phyloP scores from a whole-genome alignment of 2,113 vertebrate species.

The Varanus salvator region DNA sequence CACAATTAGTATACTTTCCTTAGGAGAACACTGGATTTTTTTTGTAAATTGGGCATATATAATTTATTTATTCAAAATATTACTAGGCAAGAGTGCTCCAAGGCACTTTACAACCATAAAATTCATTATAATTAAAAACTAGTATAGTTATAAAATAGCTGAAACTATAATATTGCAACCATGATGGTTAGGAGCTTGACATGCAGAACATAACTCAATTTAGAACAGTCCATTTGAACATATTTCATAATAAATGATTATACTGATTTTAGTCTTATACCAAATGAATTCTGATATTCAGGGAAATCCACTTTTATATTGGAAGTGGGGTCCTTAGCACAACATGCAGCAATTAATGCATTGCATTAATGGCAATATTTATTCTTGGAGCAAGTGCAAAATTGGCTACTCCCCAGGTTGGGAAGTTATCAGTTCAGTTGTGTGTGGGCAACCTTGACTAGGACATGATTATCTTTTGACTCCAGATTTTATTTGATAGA shows the following conservation, averaged over 20 bases:
- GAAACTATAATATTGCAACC: neutral
- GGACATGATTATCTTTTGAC: neutral
- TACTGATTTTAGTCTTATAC: neutral
- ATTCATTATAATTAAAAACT: too few species aligned
- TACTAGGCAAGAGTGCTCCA: too few species aligned
- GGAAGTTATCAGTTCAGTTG: neutral
- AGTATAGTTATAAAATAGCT: too few species aligned
- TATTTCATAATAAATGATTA: neutral
- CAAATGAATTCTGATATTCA: neutral
- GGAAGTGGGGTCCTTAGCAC: neutral
- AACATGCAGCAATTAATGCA: neutral
- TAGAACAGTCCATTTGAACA: neutral
- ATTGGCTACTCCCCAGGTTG: neutral
- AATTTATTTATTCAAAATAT: too few species aligned
- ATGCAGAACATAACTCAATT: neutral
- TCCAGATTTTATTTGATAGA: neutral
- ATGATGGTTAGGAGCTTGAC: neutral
- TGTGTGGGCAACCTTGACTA: neutral
- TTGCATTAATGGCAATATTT: too few species aligned
- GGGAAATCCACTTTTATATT: neutral
- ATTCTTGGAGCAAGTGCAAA: neutral
- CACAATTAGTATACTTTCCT: neutral
- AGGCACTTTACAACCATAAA: too few species aligned
- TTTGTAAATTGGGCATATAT: neutral
- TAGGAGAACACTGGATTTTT: neutral